phyloP scores from a whole-genome alignment of 2,888 invertebrate species.

The Linnaemya vulpina region DNA sequence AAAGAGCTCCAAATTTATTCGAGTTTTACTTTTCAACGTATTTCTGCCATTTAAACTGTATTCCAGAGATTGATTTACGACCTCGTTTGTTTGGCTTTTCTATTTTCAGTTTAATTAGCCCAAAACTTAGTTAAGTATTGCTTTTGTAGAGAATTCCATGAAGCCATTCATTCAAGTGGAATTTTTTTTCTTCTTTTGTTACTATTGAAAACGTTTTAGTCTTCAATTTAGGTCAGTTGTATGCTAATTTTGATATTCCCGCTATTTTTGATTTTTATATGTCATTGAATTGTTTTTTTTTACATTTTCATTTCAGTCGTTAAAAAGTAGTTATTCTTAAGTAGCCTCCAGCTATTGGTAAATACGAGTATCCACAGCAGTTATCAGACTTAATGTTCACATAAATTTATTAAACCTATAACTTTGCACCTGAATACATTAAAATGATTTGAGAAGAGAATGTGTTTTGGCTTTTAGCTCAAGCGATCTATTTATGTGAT shows the following conservation, averaged over 20 bases:
- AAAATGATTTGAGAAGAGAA: background rate
- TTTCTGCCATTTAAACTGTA: no score
- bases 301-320: background rate
- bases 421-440: slow-evolving; percentile 11
- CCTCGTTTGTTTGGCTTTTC: no score
- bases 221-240: background rate
- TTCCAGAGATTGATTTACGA: no score
- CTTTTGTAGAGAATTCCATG: no score
- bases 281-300: background rate
- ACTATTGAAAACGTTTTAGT: background rate
- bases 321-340: background rate
- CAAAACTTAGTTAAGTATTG: no score
- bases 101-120: no score
- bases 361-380: background rate
- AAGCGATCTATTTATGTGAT: slow-evolving; percentile 30
- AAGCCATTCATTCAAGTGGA: no score
- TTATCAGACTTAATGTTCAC: background rate
- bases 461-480: background rate
- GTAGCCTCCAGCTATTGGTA: background rate
- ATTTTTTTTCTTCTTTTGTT: background rate
- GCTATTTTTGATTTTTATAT: slow-evolving; percentile 1
- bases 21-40: no score
- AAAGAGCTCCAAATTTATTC: no score
- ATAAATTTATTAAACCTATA: background rate
- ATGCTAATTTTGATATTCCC: background rate